Evolutionary conservation across 2,113 vertebrate species (phyloP).

Genomic region (Zosterops lateralis): DNA sequence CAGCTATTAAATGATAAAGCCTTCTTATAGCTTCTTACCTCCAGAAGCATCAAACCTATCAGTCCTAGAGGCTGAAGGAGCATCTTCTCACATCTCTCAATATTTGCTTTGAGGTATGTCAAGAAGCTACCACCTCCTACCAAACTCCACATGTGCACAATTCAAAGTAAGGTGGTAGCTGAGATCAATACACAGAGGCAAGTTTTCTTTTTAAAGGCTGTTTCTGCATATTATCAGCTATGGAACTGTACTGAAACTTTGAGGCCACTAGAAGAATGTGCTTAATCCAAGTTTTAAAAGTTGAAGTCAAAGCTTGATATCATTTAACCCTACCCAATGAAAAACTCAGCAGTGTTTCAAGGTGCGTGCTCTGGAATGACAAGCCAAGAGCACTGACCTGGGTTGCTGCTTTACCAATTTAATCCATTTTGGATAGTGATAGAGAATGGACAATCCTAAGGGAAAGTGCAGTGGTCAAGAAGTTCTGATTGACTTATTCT

Average conservation of each 20-base stretch:
- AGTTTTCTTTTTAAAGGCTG: background rate
- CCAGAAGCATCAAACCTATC: background rate
- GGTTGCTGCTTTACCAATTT: background rate
- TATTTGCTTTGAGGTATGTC: background rate
- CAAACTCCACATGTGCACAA: background rate
- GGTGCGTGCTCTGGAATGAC: background rate
- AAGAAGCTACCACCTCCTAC: background rate
- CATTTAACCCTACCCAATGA: background rate
- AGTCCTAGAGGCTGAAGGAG: background rate
- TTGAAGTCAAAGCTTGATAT: background rate
- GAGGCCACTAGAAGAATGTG: background rate
- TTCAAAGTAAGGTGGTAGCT: background rate
- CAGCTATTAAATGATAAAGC: background rate
- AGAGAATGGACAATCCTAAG: background rate
- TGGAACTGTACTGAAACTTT: background rate
- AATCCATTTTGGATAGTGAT: background rate
- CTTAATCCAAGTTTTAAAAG: background rate
- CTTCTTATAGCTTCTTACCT: background rate
- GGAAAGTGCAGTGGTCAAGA: background rate
- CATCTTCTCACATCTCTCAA: background rate
- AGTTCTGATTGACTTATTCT: background rate
- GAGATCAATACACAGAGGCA: background rate
- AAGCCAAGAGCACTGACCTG: background rate
- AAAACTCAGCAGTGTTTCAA: background rate
- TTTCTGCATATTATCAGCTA: background rate